Conservation (phyloP, 2,113 vertebrate genomes). For the Passer domesticus region DNA sequence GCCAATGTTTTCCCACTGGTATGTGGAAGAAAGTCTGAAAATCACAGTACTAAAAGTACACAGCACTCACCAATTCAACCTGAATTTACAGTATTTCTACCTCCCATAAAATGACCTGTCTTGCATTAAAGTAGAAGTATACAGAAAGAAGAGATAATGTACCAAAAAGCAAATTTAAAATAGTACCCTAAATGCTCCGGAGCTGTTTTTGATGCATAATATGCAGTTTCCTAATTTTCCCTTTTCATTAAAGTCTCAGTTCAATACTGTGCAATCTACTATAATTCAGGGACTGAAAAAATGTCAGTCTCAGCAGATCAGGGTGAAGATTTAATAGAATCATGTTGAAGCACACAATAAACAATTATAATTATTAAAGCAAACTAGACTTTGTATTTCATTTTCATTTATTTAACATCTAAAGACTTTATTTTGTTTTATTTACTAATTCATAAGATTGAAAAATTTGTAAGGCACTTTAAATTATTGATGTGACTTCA, state of each 20-base stretch:
- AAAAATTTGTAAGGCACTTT: background rate
- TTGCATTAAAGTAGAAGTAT: background rate
- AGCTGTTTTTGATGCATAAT: background rate
- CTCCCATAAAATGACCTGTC: background rate
- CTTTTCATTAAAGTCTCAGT: background rate
- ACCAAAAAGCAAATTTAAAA: background rate
- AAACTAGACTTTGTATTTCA: background rate
- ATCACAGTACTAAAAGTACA: background rate
- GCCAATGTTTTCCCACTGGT: background rate
- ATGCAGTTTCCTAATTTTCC: background rate
- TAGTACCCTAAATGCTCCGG: background rate
- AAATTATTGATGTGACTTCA: background rate
- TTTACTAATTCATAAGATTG: slow-evolving; percentile 18
- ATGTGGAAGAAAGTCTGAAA: background rate
- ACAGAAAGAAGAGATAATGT: background rate
- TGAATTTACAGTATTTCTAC: background rate
- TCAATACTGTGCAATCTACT: background rate
- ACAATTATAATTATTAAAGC: slow-evolving; percentile 11
- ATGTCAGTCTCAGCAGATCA: background rate
- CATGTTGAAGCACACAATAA: background rate
- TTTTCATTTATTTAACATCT: background rate
- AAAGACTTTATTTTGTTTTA: slow-evolving; percentile 16
- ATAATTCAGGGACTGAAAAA: background rate
- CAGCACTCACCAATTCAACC: background rate
- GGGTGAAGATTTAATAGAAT: background rate